Conservation (phyloP, 2,113 vertebrate genomes). For the Calypte anna region DNA sequence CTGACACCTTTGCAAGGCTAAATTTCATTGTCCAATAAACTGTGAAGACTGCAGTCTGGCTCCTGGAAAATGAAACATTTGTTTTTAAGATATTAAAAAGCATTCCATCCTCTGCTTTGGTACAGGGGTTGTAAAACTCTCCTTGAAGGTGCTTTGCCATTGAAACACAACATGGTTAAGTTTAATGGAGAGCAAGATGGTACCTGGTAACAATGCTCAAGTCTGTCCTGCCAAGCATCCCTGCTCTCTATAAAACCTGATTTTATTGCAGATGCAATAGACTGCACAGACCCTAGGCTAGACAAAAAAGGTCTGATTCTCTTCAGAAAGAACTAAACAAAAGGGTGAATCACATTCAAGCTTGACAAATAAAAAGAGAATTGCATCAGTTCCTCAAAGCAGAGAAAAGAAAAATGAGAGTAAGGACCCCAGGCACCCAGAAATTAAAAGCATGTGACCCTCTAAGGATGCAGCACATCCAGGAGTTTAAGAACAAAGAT, state of each 20-base stretch:
- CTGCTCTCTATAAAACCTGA: background rate
- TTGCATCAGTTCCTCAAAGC: background rate
- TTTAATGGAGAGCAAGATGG: background rate
- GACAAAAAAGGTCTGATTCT: background rate
- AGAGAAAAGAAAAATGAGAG: background rate
- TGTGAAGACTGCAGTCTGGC: background rate
- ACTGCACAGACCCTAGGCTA: background rate
- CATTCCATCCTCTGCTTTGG: background rate
- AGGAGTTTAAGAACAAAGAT: background rate
- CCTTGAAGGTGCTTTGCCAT: background rate
- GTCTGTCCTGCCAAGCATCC: background rate
- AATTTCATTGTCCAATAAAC: background rate
- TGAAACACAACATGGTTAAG: fast-evolving
- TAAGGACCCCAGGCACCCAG: background rate
- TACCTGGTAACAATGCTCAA: background rate
- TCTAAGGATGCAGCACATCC: background rate
- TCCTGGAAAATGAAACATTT: background rate
- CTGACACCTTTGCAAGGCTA: background rate
- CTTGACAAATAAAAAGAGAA: background rate
- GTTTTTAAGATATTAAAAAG: background rate
- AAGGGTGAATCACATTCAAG: conserved; percentile 11
- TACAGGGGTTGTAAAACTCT: background rate
- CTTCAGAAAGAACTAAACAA: background rate
- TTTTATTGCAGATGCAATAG: background rate
- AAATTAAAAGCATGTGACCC: background rate